Conservation (phyloP, 2,888 invertebrate species). For the Bembecia ichneumoniformis region DNA sequence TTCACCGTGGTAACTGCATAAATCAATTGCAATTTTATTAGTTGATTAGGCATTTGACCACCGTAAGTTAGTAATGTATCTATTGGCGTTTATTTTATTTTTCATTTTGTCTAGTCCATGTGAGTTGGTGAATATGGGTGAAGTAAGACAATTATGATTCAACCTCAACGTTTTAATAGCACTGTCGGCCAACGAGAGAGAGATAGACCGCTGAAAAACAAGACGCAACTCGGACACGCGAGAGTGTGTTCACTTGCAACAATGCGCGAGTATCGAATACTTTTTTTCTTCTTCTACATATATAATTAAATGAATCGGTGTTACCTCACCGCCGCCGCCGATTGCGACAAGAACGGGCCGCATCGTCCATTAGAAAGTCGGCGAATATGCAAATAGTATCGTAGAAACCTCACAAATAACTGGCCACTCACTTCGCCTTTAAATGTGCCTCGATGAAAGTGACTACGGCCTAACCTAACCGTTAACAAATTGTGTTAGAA, state of each 20-base stretch:
- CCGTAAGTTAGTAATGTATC: constrained; percentile 10
- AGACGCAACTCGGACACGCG: constrained; percentile 29
- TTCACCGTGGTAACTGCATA: constrained; percentile 40
- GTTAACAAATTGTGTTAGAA: constrained; percentile 65
- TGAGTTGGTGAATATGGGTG: not conserved
- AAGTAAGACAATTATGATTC: not conserved
- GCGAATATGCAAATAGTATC: constrained; percentile 72
- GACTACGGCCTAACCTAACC: constrained; percentile 43
- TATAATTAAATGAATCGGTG: constrained; percentile 66
- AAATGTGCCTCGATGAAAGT: constrained; percentile 71
- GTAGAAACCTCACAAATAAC: constrained; percentile 73
- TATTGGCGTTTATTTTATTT: too few species aligned
- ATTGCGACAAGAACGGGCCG: constrained; percentile 67
- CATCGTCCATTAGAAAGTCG: constrained; percentile 72
- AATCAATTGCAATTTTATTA: constrained; percentile 17
- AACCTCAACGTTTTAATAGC: constrained; percentile 28
- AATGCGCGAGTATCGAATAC: constrained; percentile 48
- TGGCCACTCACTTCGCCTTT: constrained; percentile 69
- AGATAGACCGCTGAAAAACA: constrained; percentile 34
- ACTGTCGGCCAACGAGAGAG: constrained; percentile 30
- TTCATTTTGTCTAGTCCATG: not conserved
- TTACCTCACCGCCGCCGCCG: constrained; percentile 63
- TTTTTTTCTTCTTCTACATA: constrained; percentile 43
- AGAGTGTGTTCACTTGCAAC: constrained; percentile 39
- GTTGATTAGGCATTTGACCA: constrained; percentile 16